phyloP scores from a whole-genome alignment of 2,797 vertebrate genomes.

The Erethizon dorsatum region DNA sequence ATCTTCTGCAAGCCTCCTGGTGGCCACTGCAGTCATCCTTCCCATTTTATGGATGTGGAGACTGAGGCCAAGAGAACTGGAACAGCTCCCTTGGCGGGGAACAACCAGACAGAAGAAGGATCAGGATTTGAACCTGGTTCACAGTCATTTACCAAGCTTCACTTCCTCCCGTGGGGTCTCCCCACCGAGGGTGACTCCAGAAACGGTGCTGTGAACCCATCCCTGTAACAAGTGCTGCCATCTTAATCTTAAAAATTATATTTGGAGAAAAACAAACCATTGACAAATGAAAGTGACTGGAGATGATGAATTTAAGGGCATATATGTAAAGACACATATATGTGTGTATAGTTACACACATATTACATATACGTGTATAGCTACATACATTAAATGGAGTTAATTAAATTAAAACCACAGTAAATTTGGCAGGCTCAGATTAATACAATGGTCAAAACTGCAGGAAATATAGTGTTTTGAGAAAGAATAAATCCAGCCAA shows the following conservation, averaged over 20 bases:
- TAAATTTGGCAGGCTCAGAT: slow-evolving; percentile 88
- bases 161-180: accelerated
- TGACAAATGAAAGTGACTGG: background rate
- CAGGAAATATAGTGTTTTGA: slow-evolving; percentile 89
- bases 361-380: background rate
- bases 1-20: background rate
- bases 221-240: background rate
- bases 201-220: background rate
- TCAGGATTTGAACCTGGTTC: background rate
- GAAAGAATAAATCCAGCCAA: slow-evolving; percentile 88
- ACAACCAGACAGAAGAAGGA: background rate
- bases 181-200: accelerated
- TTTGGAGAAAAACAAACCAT: slow-evolving; percentile 13
- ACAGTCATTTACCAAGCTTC: background rate
- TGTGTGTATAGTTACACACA: background rate
- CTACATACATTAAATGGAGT: slow-evolving; percentile 81
- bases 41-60: background rate
- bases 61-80: background rate
- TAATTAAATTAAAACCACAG: slow-evolving; percentile 89
- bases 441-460: slow-evolving; percentile 88
- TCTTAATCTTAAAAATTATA: background rate
- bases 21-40: background rate
- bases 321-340: background rate
- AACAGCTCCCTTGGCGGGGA: background rate
- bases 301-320: slow-evolving; percentile 18